Evolutionary conservation across 2,797 vertebrate species (phyloP).

Genomic region (Enteromius paludinosus): DNA sequence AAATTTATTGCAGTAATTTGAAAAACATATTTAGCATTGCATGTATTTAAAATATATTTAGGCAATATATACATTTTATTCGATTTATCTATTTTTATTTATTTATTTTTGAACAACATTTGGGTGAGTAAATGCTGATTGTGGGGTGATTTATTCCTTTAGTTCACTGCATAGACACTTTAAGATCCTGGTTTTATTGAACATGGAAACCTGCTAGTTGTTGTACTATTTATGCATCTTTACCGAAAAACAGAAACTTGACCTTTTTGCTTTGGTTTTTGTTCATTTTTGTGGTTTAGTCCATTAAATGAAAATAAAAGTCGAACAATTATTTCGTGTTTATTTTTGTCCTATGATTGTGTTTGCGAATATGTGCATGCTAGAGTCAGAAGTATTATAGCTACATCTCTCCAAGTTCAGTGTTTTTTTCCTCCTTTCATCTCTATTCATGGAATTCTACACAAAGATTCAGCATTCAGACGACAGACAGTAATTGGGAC

Average conservation of each 20-base stretch:
- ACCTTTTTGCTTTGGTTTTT: slow-evolving; percentile 43
- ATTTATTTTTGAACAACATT: neutral
- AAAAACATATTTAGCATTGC: neutral
- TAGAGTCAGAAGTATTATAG: neutral
- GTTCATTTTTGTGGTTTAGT: slow-evolving; percentile 9
- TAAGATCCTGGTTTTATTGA: slow-evolving; percentile 11
- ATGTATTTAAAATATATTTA: too few species aligned
- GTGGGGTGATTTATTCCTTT: neutral
- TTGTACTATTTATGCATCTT: slow-evolving; percentile 46
- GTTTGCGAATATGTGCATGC: neutral
- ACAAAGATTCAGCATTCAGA: slow-evolving; percentile 9
- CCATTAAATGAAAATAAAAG: slow-evolving; percentile 26
- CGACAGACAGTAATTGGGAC: slow-evolving; percentile 9
- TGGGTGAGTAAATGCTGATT: neutral
- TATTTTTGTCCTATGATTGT: neutral
- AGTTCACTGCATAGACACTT: neutral
- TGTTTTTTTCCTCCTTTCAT: neutral
- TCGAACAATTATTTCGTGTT: neutral
- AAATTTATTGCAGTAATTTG: neutral
- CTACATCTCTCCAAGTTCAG: neutral
- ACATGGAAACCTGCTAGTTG: slow-evolving; percentile 28
- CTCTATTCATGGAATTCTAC: neutral
- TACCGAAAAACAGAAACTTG: slow-evolving; percentile 28
- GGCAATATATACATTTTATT: neutral
- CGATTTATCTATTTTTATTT: too few species aligned